Conservation (phyloP, 2,888 invertebrate species). For the Saturnia japonica region DNA sequence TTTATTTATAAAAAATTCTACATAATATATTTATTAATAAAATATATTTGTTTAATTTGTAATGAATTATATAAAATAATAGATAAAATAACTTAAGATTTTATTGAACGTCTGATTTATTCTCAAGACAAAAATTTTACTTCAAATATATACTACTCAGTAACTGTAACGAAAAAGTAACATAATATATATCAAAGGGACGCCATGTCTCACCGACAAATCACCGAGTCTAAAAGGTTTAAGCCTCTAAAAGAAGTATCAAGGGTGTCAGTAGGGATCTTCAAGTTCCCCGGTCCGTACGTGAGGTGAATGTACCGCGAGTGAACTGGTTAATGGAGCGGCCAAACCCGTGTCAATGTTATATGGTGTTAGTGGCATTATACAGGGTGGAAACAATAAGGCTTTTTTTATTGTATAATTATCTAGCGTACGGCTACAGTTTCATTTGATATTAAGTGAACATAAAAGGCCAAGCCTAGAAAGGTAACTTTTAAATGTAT, state of each 20-base stretch:
- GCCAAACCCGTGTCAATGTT: constrained; percentile 3
- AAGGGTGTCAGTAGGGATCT: constrained; percentile 17
- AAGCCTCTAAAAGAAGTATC: constrained; percentile 20
- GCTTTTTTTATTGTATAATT: neutral
- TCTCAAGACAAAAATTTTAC: too few relatives aligned
- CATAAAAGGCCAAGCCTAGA: too few relatives aligned
- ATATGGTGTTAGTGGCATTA: constrained; percentile 4
- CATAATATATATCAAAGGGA: neutral
- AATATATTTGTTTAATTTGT: too few relatives aligned
- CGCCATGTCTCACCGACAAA: constrained; percentile 14
- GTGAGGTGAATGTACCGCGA: neutral
- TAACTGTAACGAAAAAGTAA: neutral
- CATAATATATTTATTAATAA: too few relatives aligned
- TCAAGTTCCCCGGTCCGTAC: constrained; percentile 15
- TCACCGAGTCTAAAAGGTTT: constrained; percentile 17
- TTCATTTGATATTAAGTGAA: neutral
- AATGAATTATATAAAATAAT: too few relatives aligned
- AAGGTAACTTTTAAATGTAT: too few relatives aligned
- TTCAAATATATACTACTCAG: neutral
- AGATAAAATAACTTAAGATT: too few relatives aligned
- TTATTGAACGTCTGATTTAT: too few relatives aligned
- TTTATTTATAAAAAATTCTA: too few relatives aligned
- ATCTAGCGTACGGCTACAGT: neutral
- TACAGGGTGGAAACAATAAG: neutral
- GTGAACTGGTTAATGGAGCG: neutral